Percentiles rank a stretch among this genome's conserved stretches.
phyloP scores from a whole-genome alignment of 2,797 vertebrate genomes.

The Malurus splendens region DNA sequence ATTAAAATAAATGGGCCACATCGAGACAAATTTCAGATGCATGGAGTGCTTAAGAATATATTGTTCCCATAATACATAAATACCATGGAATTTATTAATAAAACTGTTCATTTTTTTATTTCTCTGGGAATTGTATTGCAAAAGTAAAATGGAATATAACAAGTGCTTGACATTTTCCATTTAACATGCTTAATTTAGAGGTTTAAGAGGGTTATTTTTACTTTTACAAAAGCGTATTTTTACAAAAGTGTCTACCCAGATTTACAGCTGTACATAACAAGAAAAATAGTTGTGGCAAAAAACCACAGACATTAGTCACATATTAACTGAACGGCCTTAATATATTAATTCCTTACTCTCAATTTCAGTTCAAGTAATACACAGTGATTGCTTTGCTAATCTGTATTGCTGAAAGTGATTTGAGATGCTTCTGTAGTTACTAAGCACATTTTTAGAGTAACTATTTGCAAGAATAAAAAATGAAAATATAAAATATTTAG shows the following conservation, averaged over 20 bases:
- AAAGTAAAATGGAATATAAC: not conserved
- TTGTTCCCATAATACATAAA: constrained; percentile 50
- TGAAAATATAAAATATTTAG: not conserved
- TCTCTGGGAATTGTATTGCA: not conserved
- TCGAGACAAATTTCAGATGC: constrained; percentile 65
- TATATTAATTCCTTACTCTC: not conserved
- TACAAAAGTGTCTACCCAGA: not conserved
- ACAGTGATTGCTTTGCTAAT: not conserved
- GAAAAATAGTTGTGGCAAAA: not conserved
- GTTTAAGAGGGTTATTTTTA: not conserved
- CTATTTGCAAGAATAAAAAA: not conserved
- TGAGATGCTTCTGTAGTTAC: not conserved
- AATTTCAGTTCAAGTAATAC: not conserved
- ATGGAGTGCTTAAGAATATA: constrained; percentile 57
- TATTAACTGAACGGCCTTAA: not conserved
- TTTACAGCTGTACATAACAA: not conserved
- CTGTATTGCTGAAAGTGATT: not conserved
- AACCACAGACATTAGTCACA: not conserved
- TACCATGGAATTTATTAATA: constrained; percentile 36
- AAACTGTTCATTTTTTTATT: not conserved
- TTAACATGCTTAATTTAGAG: not conserved
- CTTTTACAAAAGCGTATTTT: not conserved
- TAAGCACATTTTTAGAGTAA: not conserved
- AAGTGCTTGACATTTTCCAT: not conserved
- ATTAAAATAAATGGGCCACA: constrained; percentile 78